Evolutionary conservation across 2,797 vertebrate genomes (phyloP).

Genomic region (Clarias pachynema): DNA sequence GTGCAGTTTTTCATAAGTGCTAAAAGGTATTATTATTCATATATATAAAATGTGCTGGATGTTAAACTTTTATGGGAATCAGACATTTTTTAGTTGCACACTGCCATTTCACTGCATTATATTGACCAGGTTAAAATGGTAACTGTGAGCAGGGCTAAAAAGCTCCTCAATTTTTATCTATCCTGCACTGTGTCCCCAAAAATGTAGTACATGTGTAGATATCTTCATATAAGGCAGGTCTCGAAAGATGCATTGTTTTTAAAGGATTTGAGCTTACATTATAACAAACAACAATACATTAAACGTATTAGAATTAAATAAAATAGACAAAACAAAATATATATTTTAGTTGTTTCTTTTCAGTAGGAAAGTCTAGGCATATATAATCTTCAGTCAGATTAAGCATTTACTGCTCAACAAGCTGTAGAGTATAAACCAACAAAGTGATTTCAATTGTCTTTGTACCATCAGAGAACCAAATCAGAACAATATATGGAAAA

Average conservation of each 20-base stretch:
- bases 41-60: background rate
- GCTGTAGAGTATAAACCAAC: constrained; percentile 4
- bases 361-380: background rate
- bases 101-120: background rate
- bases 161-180: background rate
- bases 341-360: background rate
- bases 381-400: background rate
- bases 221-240: background rate
- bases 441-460: constrained; percentile 3
- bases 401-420: background rate
- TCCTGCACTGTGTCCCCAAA: background rate
- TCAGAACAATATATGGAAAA: background rate
- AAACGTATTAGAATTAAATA: background rate
- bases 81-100: background rate
- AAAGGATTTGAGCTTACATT: background rate
- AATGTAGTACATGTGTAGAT: background rate
- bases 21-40: background rate
- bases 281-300: background rate
- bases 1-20: background rate
- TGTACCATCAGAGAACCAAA: background rate
- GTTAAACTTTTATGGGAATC: background rate
- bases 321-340: background rate
- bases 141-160: background rate
- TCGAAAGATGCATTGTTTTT: background rate
- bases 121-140: background rate